Evolutionary conservation across 2,888 invertebrate species (phyloP), one percentile per base, ranked within the genome.

Genomic region (Rhopalosiphum nymphaeae): DNA sequence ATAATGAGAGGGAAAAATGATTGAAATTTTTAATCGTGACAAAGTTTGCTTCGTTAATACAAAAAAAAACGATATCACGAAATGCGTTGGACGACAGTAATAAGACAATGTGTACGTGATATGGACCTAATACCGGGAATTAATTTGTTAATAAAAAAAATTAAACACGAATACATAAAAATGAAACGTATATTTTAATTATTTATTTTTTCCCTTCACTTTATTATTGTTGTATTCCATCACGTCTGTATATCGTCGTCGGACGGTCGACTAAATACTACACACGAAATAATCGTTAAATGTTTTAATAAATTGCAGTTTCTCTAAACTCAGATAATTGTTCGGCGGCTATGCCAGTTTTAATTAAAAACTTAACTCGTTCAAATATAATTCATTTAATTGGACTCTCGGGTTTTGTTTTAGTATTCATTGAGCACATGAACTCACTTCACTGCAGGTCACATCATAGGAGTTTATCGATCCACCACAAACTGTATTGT

Each of bases 311-410:
- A 42, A 9, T 25, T 26, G 49, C 16, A n/a, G 49, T 91, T 78
- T 9, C 89, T 89, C 49, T 49, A 49, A 91, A 78, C 36, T 91
- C 42, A 36, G 78, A 86, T 57, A 86, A 86, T 91, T 86, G 86
- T 67, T 78, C 13, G 46, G 57, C 26, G 36, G 25, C 87, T 46
- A 46, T 36, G 61, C 46, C 61, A 25, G 86, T 92, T 87, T 92
- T 92, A 92, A 92, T 92, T 87, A 87, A 92, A 92, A 92, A 57
- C 92, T 61, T 87, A 92, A 84, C 42, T 91, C 42, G 42, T 91
- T 91, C 53, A 16, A 36, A 78, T 78, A 91, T 53, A 53, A 91
- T 91, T 56, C 29, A 44, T 91, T 85, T 56, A 85, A 91, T 91
- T 44, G 85, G 56, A 85, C 84, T 44, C 85, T 57, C 13, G n/a